Evolutionary conservation across 2,888 invertebrate species (phyloP), one percentile per base, ranked within the genome.

Genomic region (Chrysotoxum bicinctum): DNA sequence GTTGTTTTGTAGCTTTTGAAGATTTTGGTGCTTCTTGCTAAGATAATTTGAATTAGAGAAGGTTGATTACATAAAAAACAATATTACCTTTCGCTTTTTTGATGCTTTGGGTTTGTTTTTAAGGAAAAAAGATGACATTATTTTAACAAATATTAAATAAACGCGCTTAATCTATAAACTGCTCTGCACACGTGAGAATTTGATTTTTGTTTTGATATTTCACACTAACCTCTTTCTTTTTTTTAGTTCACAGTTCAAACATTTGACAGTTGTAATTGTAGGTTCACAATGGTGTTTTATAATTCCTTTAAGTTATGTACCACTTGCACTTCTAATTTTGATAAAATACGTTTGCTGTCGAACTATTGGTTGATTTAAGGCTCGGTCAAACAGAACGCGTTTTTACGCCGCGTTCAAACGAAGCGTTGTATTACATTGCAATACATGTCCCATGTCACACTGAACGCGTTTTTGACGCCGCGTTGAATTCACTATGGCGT

Each of bases 31-130:
- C 50, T 70, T 72, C 68, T 32, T 81, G 72, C 80, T 84, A 50
- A 3, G 48, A 64, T 35, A 48, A 14, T 48, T 37, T 81, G 8
- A 75, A 73, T 81, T 37, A 66, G 32, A 60, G 10, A n/a, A 10
- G 10, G 1, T 40, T 8, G 1, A 1, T 5, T 12, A 9, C 3
- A 1, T 7, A 21, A n/a, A 12, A 3, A 1, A 6, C 32, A 72
- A 0, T 12, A 80, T 88, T 89, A 91, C 92, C 89, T 94, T 94
- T 87, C 94, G 92, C 88, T 94, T 94, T 48, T 92, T 93, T 32
- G 92, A 92, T 88, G 92, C 92, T 87, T 93, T 93, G 0, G 93
- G 93, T 89, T 93, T 93, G 40, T 93, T 94, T 91, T 94, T 94
- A 48, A 94, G 89, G 87, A 94, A 94, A 90, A 94, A 94, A 6